Base-by-base conservation (phyloP, 2,797 vertebrate species). In the Lepilemur septentrionalis region DNA sequence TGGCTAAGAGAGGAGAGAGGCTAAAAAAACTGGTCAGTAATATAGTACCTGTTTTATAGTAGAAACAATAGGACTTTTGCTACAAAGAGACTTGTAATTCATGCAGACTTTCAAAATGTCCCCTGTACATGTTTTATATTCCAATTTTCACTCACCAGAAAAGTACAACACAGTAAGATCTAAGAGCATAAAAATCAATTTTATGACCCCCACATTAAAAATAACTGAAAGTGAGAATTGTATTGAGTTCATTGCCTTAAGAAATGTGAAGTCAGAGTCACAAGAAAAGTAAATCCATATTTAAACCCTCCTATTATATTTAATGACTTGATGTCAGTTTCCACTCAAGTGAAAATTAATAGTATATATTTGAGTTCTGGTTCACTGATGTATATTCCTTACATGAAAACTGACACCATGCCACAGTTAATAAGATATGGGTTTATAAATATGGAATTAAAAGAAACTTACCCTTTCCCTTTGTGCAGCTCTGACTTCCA, bases 391-490 rank as follows among this genome's bases (percentile, higher is more conserved):
- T 65, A 81, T 15, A 83, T 38, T 38, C 35, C 41, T 61, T 72
- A 78, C 35, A 55, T 96, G 84, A 91, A 97, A 97, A 97, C 92
- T 87, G 96, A 97, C 91, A 96, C 85, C 97, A 96, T 43, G 96
- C 46, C 97, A 96, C 70, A 92, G 81, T 94, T 94, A 96, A 91
- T 96, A 97, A 97, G 84, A 94, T 63, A 94, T 0, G 96, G 97
- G 96, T 97, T 97, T 96, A 96, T 91, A 98, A 98, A 97, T 98
- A 98, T 97, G 97, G 98, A 97, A 97, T 95, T 89, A 83, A 97
- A 97, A 95, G 95, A 96, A 96, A 98, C 97, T 98, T 98, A 97
- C 97, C 97, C 97, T 95, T 97, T 98, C 96, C 96, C 98, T 97
- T 86, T 97, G 97, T 97, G 97, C 84, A 97, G 96, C 94, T 97